Base-by-base conservation (phyloP, 2,113 vertebrate species). In the Speoplatyrhinus poulsoni region DNA sequence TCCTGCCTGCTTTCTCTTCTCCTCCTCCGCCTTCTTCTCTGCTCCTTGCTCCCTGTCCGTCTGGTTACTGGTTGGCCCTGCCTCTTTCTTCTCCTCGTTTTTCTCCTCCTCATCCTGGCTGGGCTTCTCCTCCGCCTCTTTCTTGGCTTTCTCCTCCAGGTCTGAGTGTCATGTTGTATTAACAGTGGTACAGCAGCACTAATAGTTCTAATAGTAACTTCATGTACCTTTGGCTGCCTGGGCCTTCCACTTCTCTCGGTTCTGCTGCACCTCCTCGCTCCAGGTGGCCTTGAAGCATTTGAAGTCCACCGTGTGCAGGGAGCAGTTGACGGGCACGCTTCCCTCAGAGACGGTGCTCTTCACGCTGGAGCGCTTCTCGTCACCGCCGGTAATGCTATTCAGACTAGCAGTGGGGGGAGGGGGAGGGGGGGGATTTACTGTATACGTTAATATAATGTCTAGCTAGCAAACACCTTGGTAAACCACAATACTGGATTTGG, bases 241-340 rank as follows among this genome's bases (percentile, higher is more conserved):
- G 0, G 90, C 81, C 86, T 94, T 96, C 96, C 96, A 99, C 56
- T 91, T 94, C 71, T 99, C 95, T 62, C 94, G 91, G 84, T 99
- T 99, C 78, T 94, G 84, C 60, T 93, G 91, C 5, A 98, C 94
- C 74, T 96, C 94, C 56, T 96, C 93, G 1, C 92, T 95, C 96
- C 97, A 99, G 6, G 91, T 94, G 75, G 56, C 32, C 87, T 94
- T 96, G 88, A 98, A 99, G 84, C 68, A 87, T 75, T 94, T 96
- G 68, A 94, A 93, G 85, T 98, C 95, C 56, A 94, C 90, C 53
- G 92, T 89, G 77, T 93, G 92, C 83, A 95, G 87, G 15, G 94
- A 93, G 78, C 91, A 93, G 82, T 91, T 94, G 82, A 93, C 72
- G 16, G 93, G 90, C 67, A 92, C 88, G 83, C 91, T 95, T 91